A percentile compares a stretch with the other conserved stretches of the same genome.
phyloP scores from a whole-genome alignment of 2,888 invertebrate genomes.

The Perithous albicinctus region DNA sequence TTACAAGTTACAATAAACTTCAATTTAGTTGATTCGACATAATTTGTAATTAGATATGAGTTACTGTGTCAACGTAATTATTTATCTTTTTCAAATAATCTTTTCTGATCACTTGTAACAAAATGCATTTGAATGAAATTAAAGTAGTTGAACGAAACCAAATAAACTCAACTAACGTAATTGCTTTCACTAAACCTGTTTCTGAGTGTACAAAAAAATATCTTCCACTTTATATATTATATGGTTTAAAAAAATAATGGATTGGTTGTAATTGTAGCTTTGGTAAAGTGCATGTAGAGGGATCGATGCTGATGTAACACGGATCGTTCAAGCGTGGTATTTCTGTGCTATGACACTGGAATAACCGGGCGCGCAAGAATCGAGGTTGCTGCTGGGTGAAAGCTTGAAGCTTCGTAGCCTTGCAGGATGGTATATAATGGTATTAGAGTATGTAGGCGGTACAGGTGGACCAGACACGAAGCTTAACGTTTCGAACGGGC shows the following conservation, averaged over 20 bases:
- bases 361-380: conserved; percentile 6
- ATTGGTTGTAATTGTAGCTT: not conserved
- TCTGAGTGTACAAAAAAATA: too few relatives aligned
- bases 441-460: conserved; percentile 6
- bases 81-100: too few relatives aligned
- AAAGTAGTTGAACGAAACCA: too few relatives aligned
- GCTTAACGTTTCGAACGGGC: conserved; percentile 61
- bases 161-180: too few relatives aligned
- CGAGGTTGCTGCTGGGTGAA: not conserved
- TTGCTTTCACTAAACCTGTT: too few relatives aligned
- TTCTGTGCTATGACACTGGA: not conserved
- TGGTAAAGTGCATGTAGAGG: not conserved
- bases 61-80: too few relatives aligned
- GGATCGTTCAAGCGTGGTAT: not conserved
- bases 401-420: not conserved
- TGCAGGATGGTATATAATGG: conserved; percentile 14
- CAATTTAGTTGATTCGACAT: too few relatives aligned
- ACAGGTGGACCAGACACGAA: conserved; percentile 38
- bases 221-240: too few relatives aligned
- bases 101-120: too few relatives aligned
- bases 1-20: too few relatives aligned
- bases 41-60: too few relatives aligned
- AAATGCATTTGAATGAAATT: too few relatives aligned
- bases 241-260: not conserved
- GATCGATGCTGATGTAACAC: conserved; percentile 22